Evolutionary conservation across 2,113 vertebrate genomes (phyloP).

Genomic region (Noturus placidus): DNA sequence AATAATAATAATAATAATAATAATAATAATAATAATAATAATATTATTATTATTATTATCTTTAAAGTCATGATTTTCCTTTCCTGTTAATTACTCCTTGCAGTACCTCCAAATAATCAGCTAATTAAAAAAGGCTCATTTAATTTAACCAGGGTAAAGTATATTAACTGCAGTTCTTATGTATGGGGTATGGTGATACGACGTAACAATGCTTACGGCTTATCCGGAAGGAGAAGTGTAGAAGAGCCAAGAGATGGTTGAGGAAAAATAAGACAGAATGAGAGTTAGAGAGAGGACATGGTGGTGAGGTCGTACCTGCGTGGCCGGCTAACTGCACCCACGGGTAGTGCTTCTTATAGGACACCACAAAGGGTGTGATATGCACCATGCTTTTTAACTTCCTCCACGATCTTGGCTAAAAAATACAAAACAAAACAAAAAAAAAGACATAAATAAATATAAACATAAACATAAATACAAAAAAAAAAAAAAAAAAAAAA

Average conservation of each 20-base stretch:
- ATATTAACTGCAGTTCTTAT: not conserved
- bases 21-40: no score
- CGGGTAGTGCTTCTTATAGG: slow-evolving; percentile 83
- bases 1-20: no score
- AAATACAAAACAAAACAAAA: slow-evolving; percentile 24
- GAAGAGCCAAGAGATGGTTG: not conserved
- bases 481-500: not conserved
- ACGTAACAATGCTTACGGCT: not conserved
- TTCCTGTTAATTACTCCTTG: not conserved
- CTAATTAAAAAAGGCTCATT: not conserved
- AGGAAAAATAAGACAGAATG: not conserved
- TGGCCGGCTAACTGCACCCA: slow-evolving; percentile 92
- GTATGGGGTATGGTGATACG: not conserved
- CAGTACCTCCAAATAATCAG: not conserved
- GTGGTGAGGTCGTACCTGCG: slow-evolving; percentile 70
- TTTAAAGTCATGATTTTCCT: not conserved
- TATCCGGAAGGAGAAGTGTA: not conserved
- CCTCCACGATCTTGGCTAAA: slow-evolving; percentile 81
- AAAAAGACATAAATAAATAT: not conserved
- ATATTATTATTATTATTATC: not conserved
- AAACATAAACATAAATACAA: no score
- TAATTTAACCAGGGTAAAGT: not conserved
- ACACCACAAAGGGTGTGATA: slow-evolving; percentile 81
- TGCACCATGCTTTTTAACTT: slow-evolving; percentile 86
- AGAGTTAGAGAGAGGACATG: not conserved